phyloP scores from a whole-genome alignment of 2,113 vertebrate species.

The Copsychus sechellarum region DNA sequence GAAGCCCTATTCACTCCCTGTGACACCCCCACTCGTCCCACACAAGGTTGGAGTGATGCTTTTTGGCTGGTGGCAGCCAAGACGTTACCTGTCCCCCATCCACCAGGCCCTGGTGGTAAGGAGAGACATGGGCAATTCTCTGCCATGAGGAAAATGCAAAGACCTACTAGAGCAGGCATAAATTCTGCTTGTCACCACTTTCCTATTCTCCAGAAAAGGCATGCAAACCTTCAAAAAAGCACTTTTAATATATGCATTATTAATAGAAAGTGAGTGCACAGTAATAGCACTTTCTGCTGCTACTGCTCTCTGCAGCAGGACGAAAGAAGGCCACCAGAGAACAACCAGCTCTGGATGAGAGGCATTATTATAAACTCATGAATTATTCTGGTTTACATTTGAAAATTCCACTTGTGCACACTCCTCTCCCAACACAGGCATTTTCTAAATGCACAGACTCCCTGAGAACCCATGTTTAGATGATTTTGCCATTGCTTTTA shows the following conservation, averaged over 20 bases:
- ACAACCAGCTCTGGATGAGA: neutral
- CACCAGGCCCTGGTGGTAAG: neutral
- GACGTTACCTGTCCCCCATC: neutral
- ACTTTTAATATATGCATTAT: slow-evolving; percentile 38
- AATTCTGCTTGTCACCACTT: neutral
- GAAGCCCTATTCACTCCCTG: neutral
- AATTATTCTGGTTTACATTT: slow-evolving; percentile 25
- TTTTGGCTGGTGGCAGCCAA: neutral
- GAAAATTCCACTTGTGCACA: neutral
- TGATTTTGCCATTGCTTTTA: neutral
- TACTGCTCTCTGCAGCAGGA: neutral
- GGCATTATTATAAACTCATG: slow-evolving; percentile 13
- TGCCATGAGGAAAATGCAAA: neutral
- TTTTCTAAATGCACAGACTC: neutral
- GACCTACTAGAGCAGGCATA: neutral
- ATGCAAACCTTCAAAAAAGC: neutral
- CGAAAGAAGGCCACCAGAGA: neutral
- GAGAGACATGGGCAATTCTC: neutral
- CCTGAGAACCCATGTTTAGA: neutral
- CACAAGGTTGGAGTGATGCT: neutral
- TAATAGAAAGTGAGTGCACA: slow-evolving; percentile 12
- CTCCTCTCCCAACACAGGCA: neutral
- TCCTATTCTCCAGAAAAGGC: neutral
- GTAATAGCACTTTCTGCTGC: slow-evolving; percentile 18
- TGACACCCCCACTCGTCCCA: neutral